Conservation (phyloP, 2,888 invertebrate species). For the Nephrotoma flavescens region DNA sequence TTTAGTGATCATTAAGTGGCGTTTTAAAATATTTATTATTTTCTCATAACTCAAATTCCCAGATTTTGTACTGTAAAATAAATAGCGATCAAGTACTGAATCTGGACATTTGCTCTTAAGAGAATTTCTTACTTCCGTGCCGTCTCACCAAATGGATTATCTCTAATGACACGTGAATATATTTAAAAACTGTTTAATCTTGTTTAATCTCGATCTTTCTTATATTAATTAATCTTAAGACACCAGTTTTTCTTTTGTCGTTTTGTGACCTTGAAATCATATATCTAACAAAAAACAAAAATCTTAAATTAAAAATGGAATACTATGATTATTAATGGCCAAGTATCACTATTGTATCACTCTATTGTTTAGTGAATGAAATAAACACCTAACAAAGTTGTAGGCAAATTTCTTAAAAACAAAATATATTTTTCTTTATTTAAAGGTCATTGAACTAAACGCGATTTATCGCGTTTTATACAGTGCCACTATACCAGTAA, state of each 20-base stretch:
- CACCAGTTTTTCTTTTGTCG: neutral
- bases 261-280: neutral
- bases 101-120: neutral
- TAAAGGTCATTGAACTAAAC: neutral
- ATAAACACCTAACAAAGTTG: neutral
- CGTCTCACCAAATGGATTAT: neutral
- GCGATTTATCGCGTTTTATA: neutral
- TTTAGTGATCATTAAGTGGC: neutral
- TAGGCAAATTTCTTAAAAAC: neutral
- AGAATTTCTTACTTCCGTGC: neutral
- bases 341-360: too few relatives aligned
- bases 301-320: neutral
- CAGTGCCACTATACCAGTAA: neutral
- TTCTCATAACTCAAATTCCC: neutral
- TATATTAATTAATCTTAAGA: neutral
- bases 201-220: neutral
- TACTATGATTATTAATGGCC: neutral
- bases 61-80: neutral
- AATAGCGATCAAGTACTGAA: neutral
- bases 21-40: neutral
- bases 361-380: neutral
- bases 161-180: neutral
- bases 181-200: neutral
- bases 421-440: neutral
- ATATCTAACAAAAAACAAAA: neutral